These are phyloP conservation scores for Lottia scabra DNA, from an alignment of 2,888 invertebrate species.

Conservation along the genomic window DNA sequence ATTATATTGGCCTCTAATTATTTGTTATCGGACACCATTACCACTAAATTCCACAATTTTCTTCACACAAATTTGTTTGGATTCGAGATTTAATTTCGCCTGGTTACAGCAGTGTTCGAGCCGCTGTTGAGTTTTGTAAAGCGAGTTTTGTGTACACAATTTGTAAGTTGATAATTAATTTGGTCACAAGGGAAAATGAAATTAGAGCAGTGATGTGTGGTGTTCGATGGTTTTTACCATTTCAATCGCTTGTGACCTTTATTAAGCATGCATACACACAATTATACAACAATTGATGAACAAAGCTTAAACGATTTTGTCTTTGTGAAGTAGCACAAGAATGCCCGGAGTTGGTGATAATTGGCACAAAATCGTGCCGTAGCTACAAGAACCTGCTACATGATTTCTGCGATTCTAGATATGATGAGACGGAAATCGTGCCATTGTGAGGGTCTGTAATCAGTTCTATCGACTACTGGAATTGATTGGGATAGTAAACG, in stretches of 20 bases:
- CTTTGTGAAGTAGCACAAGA: neutral
- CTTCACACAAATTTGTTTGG: neutral
- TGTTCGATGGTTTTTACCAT: neutral
- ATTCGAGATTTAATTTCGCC: neutral
- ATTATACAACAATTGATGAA: neutral
- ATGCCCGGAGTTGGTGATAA: neutral
- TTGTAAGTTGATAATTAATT: slow-evolving; percentile 24
- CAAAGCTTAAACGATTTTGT: neutral
- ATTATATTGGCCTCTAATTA: neutral
- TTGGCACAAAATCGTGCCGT: neutral
- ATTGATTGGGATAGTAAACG: no score
- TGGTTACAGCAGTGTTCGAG: neutral
- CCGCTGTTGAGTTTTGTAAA: neutral
- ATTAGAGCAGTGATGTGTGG: slow-evolving; percentile 5
- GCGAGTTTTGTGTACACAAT: slow-evolving; percentile 14
- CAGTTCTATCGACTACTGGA: no score
- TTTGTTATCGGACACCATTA: no score
- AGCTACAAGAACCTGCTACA: neutral
- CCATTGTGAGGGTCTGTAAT: no score
- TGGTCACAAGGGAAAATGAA: slow-evolving; percentile 19
- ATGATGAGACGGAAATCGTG: no score
- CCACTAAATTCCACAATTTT: no score
- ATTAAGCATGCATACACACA: neutral
- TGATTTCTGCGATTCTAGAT: neutral
- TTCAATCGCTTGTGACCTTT: neutral